Evolutionary conservation across 2,113 vertebrate species (phyloP), one percentile per base, ranked within the genome.

Genomic region (Neopipo cinnamomea): DNA sequence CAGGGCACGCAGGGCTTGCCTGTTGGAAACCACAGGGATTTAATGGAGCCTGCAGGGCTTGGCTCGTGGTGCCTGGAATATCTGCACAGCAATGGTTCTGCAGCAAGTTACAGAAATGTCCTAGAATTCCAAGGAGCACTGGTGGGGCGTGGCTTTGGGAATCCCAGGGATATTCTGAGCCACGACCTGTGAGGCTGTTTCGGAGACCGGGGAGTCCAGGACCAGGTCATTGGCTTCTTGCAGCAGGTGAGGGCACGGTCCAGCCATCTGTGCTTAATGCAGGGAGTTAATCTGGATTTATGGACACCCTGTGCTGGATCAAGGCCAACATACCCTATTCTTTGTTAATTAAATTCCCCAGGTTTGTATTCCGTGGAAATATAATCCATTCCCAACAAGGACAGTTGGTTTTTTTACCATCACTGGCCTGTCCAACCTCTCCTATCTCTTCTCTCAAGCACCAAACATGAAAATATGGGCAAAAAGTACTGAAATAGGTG

Each of bases 21-120:
- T 19, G 37, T 3, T 55, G 14, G 31, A 23, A 55, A 46, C 5
- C 55, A 0, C 0, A 0, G 9, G 9, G 2, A 33, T 63, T 14
- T 13, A 37, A 14, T 5, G 41, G 41, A 55, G 35, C 1, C 2
- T n/a, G n/a, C n/a, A n/a, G n/a, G n/a, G n/a, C n/a, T n/a, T n/a
- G n/a, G n/a, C n/a, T n/a, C n/a, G n/a, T n/a, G n/a, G n/a, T n/a
- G n/a, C n/a, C n/a, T n/a, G n/a, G n/a, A n/a, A n/a, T n/a, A n/a
- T n/a, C n/a, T n/a, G n/a, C n/a, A n/a, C n/a, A n/a, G n/a, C n/a
- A n/a, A n/a, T n/a, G n/a, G n/a, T n/a, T n/a, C n/a, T n/a, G n/a
- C n/a, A n/a, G n/a, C n/a, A n/a, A n/a, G n/a, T n/a, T n/a, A n/a
- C n/a, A n/a, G n/a, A n/a, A n/a, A n/a, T n/a, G n/a, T n/a, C n/a